Base-by-base conservation (phyloP, 35 echinoderm and acorn worm genomes). In the Strongylocentrotus purpuratus region DNA sequence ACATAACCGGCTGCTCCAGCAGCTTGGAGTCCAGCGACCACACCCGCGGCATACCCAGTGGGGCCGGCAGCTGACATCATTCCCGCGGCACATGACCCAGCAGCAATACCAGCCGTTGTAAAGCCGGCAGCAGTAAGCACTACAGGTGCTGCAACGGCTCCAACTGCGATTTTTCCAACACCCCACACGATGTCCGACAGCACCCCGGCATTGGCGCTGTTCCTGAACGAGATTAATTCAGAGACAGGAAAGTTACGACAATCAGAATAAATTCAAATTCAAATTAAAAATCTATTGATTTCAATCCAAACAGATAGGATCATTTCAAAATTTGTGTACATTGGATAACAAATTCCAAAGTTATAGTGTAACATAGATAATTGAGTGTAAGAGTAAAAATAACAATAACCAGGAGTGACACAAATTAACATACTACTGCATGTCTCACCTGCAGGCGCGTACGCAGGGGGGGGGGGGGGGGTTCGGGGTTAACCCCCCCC, bases 51-150 rank as follows among this genome's bases (percentile, higher is more conserved):
- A n/a, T n/a, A n/a, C 7, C 96, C 96, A 45, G 89, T 94, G 31
- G 96, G 94, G 12, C 94, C 15, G 25, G 94, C 96, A 33, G 96
- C 71, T 7, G 96, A 97, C 96, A 97, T 97, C 94, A 97, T 97
- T 48, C 91, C 47, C 9, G 96, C 96, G 6, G 91, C 96, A 2
- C 31, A 2, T 8, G 94, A 95, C 33, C 96, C 96, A 45, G 94
- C 94, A 18, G 91, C 46, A 61, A 97, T 95, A 12, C 96, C 96
- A 7, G 46, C 48, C n/a, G n/a, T n/a, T n/a, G n/a, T n/a, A n/a
- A n/a, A n/a, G 5, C 96, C 96, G 9, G 94, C 15, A 13, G 50
- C 92, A 31, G 94, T 4, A 3, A 94, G 95, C 33, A 32, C 96
- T 0, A 96, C 1, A 31, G 85, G 47, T 41, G n/a, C 95, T 4